Conservation (phyloP, 1,140 invertebrate genomes). For the Vollenhovia emeryi region DNA sequence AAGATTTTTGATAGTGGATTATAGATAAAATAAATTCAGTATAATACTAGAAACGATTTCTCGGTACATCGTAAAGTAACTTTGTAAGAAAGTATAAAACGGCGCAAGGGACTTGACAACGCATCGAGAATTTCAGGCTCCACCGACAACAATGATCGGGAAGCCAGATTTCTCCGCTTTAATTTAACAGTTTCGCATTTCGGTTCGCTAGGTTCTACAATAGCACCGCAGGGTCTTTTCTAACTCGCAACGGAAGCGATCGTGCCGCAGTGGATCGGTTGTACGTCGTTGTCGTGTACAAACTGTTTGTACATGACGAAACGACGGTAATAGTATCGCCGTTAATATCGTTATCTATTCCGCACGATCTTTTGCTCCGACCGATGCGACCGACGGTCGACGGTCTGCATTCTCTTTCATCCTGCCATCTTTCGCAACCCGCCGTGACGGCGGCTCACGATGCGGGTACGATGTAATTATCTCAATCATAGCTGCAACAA, state of each 20-base stretch:
- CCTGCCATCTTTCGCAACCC: conserved; percentile 33
- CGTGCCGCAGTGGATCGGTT: background rate
- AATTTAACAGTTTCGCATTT: background rate
- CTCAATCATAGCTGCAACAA: conserved; percentile 55
- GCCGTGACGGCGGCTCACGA: conserved; percentile 33
- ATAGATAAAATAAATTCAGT: background rate
- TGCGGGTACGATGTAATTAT: conserved; percentile 50
- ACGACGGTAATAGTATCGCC: conserved; percentile 31
- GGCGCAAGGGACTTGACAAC: background rate
- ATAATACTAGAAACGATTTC: background rate
- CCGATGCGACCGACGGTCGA: conserved; percentile 23
- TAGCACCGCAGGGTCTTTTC: background rate
- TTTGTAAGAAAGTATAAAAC: background rate
- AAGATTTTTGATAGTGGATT: background rate
- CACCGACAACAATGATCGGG: background rate
- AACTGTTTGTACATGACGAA: conserved; percentile 18
- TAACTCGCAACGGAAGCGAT: background rate
- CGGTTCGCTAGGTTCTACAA: background rate
- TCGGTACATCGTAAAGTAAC: background rate
- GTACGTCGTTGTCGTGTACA: background rate
- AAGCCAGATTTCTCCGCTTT: background rate
- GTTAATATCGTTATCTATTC: conserved; percentile 52
- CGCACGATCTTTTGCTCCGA: conserved; percentile 10
- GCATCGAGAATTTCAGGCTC: background rate
- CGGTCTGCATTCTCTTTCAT: conserved; percentile 45